Base-by-base conservation (phyloP, 2,113 vertebrate species). In the Anguilla rostrata region DNA sequence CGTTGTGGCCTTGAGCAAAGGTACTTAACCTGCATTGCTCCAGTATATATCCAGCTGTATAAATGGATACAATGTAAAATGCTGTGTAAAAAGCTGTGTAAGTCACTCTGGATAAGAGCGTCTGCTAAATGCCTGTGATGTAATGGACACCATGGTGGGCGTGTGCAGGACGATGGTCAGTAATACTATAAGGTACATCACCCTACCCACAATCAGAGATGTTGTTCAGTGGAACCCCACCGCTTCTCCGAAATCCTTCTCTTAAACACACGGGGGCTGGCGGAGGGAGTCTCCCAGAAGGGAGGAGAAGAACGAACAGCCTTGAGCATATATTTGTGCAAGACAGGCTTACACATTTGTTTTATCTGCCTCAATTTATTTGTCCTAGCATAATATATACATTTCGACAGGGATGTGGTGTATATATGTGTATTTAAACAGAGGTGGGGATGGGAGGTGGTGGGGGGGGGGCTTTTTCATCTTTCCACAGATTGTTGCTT, bases 341-440 rank as follows among this genome's bases (percentile, higher is more conserved):
- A 82, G 5, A 75, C 29, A 85, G 87, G 29, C 49, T 71, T 20
- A 18, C 41, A 85, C 29, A 60, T 26, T 5, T 86, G 39, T 83
- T 87, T 82, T 56, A 78, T 83, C 81, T 86, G 57, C 39, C 5
- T 41, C 60, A 34, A 87, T 85, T 71, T 83, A 85, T 79, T 86
- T 87, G 82, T 78, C 75, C 39, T 80, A 20, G 29, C 40, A 83
- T 39, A 82, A 84, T 82, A 82, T 43, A 83, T 87, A 85, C 26
- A 40, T 87, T 26, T 41, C 43, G 46, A 56, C 71, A 79, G 75
- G 63, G 26, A 15, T 83, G 71, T 87, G 78, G 84, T 71, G 83
- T 89, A 84, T 75, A 87, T 91, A 82, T 83, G 87, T 87, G 85
- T 57, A 53, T 86, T 90, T 82, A 90, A 88, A 89, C 81, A 40